Base-by-base conservation (phyloP, 53 echinoderm and acorn worm genomes). In the Hippasteria phrygiana region DNA sequence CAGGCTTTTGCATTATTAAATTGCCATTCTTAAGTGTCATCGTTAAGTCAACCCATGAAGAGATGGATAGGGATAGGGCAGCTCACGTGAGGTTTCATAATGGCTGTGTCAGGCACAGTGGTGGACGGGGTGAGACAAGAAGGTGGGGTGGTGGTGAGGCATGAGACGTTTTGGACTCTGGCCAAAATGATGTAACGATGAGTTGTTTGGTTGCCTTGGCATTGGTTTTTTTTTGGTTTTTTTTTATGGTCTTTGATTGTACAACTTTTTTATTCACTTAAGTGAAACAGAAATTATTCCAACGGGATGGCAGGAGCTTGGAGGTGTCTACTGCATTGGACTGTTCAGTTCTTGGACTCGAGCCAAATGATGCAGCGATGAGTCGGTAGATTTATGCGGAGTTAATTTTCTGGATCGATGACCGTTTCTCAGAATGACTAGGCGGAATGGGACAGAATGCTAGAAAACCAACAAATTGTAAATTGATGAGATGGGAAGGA, bases 11-110 rank as follows among this genome's bases (percentile, higher is more conserved):
- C 64, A 81, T 81, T 64, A 81, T 81, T 81, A 65, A 81, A 81
- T 81, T 81, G 81, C 81, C 81, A 64, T 81, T 81, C 81, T 81
- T 81, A 81, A 81, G 81, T 81, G 81, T 81, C 42, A 42, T 72
- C 64, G 65, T 65, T 81, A 81, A 81, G 81, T 81, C 81, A 65
- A 81, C 65, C 63, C 46, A 81, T 64, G 43, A 29, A 81, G 66
- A 81, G 37, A 64, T 43, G 65, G 81, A 81, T 81, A 7, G 42
- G 43, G 17, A 3, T 24, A 59, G 59, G 42, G n/a, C 41, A 37
- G 67, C 67, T 66, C 67, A 66, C 67, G 13, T 66, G 67, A 78
- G 78, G 59, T 62, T 78, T 75, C 75, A 75, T 75, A 47, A 50
- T 46, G 75, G 32, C 45, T 20, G 54, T 27, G 78, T 78, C 35